Evolutionary conservation across 2,888 invertebrate genomes (phyloP).

Genomic region (Eupithecia vulgata): DNA sequence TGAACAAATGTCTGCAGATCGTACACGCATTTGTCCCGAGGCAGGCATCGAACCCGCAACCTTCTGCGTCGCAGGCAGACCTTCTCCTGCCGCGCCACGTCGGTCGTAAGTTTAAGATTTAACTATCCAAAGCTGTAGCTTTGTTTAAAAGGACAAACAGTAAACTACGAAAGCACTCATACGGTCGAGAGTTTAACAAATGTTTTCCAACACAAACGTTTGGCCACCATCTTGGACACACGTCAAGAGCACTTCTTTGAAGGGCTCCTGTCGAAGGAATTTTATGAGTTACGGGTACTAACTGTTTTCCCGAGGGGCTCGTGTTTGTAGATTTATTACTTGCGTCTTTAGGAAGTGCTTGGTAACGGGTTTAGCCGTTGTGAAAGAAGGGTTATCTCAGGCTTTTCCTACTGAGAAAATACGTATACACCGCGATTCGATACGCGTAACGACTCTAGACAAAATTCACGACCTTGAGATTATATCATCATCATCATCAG

Average conservation of each 20-base stretch:
- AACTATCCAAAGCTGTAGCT: background rate
- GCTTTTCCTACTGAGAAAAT: background rate
- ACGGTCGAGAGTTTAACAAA: constrained; percentile 66
- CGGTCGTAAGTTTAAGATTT: background rate
- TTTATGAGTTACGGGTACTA: constrained; percentile 59
- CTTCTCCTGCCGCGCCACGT: too few species aligned
- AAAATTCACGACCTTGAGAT: too few species aligned
- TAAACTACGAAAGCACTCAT: constrained; percentile 49
- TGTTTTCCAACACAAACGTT: constrained; percentile 61
- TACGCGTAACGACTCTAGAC: too few species aligned
- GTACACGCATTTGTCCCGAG: too few species aligned
- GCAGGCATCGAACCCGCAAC: too few species aligned
- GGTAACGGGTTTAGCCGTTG: constrained; percentile 8
- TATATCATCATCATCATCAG: too few species aligned
- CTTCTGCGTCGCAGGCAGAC: too few species aligned
- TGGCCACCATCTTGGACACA: constrained; percentile 49
- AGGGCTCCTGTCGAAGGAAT: constrained; percentile 51
- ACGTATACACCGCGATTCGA: too few species aligned
- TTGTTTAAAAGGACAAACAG: constrained; percentile 31
- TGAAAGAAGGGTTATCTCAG: background rate
- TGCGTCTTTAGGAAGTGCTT: constrained; percentile 14
- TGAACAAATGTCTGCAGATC: too few species aligned
- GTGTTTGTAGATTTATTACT: constrained; percentile 42
- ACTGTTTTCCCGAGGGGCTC: constrained; percentile 57
- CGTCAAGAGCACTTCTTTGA: constrained; percentile 56